A percentile compares a stretch with the other conserved stretches of the same genome.
phyloP scores from a whole-genome alignment of 2,113 vertebrate species.

The Caretta caretta region DNA sequence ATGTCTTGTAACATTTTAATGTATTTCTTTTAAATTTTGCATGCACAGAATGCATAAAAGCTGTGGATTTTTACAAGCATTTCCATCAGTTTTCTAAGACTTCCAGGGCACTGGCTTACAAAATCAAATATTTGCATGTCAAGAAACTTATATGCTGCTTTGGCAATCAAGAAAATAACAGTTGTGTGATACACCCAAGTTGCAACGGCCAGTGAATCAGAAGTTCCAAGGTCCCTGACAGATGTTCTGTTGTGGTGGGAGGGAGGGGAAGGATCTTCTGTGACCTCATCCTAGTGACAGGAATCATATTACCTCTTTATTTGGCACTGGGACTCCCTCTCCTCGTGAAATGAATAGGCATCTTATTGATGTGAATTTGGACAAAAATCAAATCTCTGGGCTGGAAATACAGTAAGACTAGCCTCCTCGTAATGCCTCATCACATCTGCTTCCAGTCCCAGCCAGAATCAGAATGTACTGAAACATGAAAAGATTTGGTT shows the following conservation, averaged over 20 bases:
- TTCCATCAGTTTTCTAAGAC: neutral
- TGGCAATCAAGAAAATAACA: neutral
- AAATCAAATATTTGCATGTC: neutral
- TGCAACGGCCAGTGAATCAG: neutral
- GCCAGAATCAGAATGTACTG: neutral
- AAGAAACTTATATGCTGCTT: neutral
- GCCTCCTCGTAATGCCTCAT: neutral
- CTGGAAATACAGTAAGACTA: neutral
- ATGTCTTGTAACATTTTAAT: conserved; percentile 31
- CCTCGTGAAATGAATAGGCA: neutral
- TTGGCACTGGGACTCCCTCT: neutral
- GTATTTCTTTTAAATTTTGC: neutral
- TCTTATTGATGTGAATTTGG: neutral
- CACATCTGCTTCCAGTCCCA: neutral
- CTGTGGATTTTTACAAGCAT: neutral
- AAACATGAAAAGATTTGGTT: neutral
- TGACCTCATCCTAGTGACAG: neutral
- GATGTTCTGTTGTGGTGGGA: neutral
- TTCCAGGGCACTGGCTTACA: neutral
- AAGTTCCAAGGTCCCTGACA: neutral
- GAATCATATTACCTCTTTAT: neutral
- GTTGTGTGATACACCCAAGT: neutral
- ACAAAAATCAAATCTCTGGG: neutral
- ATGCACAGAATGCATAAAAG: neutral
- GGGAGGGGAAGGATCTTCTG: neutral